These are phyloP conservation scores for Percopsis omiscomaycus DNA, from an alignment of 2,797 vertebrate genomes.

Conservation along the genomic window DNA sequence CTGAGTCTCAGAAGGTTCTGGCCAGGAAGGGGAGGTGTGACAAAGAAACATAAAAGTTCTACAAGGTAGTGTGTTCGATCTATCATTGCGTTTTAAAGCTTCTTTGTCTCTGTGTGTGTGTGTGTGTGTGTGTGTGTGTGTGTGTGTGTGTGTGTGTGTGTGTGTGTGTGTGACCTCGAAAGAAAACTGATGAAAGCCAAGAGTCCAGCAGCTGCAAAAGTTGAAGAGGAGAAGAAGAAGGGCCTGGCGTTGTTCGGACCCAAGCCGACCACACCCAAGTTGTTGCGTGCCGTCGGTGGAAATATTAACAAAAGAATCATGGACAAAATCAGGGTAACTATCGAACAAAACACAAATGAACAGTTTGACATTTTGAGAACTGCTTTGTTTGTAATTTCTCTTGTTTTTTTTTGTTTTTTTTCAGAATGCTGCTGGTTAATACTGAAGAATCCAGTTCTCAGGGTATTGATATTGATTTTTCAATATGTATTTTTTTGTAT, in stretches of 20 bases:
- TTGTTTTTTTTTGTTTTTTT: neutral
- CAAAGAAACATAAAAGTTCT: neutral
- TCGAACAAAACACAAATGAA: too few species aligned
- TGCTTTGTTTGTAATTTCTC: neutral
- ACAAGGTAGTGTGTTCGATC: neutral
- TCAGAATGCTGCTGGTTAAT: conserved; percentile 11
- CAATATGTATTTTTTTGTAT: conserved; percentile 18
- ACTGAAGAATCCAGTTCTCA: conserved; percentile 5
- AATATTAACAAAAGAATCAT: conserved; percentile 25
- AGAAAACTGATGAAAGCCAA: conserved; percentile 78
- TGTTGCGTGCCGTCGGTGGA: conserved; percentile 68
- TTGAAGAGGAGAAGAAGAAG: conserved; percentile 70
- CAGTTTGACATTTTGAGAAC: too few species aligned
- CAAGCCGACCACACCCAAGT: conserved; percentile 75
- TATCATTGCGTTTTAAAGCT: neutral
- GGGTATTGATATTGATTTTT: neutral
- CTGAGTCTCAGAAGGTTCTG: conserved; percentile 90
- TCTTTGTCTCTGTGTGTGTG: neutral
- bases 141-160: neutral
- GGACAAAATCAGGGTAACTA: conserved; percentile 46
- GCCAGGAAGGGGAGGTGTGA: conserved; percentile 89
- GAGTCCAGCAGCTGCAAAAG: conserved; percentile 71
- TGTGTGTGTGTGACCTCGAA: conserved; percentile 35
- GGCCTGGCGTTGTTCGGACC: conserved; percentile 68
- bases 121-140: conserved; percentile 3